Percentiles rank a stretch among this genome's conserved stretches.
Evolutionary conservation across 2,113 vertebrate genomes (phyloP).

Genomic region (Pionites leucogaster): DNA sequence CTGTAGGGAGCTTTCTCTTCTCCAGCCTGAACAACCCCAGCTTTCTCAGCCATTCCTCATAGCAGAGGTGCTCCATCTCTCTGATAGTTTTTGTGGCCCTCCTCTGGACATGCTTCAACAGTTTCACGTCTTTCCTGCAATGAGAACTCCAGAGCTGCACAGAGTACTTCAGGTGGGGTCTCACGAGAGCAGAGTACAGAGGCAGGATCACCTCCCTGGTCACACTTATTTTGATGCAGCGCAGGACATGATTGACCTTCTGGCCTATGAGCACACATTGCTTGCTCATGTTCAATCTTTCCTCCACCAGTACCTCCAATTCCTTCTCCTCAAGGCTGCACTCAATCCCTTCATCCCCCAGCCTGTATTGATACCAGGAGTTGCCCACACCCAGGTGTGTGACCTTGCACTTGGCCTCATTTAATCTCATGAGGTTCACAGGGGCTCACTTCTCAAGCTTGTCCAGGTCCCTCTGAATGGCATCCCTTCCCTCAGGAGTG

Average conservation of each 20-base stretch:
- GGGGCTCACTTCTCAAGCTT: not conserved
- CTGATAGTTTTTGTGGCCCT: not conserved
- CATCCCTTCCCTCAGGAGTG: rapidly evolving
- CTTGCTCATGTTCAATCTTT: not conserved
- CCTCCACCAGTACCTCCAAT: not conserved
- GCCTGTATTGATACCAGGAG: not conserved
- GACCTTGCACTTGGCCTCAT: not conserved
- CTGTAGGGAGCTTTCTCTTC: not conserved
- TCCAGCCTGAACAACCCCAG: not conserved
- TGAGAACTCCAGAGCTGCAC: not conserved
- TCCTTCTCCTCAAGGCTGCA: not conserved
- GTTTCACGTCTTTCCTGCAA: not conserved
- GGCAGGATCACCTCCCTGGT: not conserved
- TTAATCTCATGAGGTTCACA: not conserved
- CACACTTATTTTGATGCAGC: not conserved
- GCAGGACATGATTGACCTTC: not conserved
- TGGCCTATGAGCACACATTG: not conserved
- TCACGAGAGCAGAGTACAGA: not conserved
- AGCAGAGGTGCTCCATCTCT: not conserved
- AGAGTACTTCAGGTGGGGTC: not conserved
- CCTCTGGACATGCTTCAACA: not conserved
- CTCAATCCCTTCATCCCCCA: not conserved
- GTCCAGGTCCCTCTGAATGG: not conserved
- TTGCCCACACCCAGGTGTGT: rapidly evolving
- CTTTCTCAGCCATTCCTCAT: not conserved